A percentile compares a stretch with the other conserved stretches of the same genome.
These are phyloP conservation scores for Cryptophagus acutangulus DNA, from an alignment of 2,888 invertebrate species.

Conservation along the genomic window DNA sequence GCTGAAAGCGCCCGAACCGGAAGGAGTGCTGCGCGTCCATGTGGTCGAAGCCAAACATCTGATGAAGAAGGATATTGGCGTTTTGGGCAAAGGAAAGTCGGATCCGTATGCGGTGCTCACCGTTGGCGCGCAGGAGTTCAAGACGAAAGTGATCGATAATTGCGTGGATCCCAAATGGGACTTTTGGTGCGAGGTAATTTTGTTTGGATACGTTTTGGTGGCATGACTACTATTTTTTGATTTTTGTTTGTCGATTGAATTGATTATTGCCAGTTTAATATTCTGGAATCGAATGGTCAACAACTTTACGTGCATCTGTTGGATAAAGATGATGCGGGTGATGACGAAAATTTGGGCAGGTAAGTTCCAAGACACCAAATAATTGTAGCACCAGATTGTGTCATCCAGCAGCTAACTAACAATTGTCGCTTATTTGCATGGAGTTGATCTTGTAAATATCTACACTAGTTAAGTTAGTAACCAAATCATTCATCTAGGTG, in stretches of 20 bases:
- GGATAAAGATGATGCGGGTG: conserved; percentile 82
- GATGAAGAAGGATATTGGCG: conserved; percentile 91
- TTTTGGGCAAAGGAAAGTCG: conserved; percentile 90
- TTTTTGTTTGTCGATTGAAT: too few relatives aligned
- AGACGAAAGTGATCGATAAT: conserved; percentile 90
- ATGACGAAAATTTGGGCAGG: conserved; percentile 87
- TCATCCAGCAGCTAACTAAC: neutral
- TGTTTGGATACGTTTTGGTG: too few relatives aligned
- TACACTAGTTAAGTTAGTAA: too few relatives aligned
- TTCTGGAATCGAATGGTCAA: conserved; percentile 66
- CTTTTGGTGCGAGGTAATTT: conserved; percentile 90
- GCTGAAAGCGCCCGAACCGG: conserved; percentile 87
- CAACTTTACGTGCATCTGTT: conserved; percentile 69
- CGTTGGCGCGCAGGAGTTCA: conserved; percentile 90
- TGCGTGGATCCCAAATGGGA: conserved; percentile 96
- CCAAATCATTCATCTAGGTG: conserved; percentile 13
- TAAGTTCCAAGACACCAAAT: conserved; percentile 47
- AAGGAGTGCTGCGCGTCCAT: conserved; percentile 91
- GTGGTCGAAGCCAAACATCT: conserved; percentile 92
- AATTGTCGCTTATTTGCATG: neutral
- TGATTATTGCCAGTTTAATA: conserved; percentile 39
- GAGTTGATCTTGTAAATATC: conserved; percentile 1
- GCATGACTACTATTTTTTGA: too few relatives aligned
- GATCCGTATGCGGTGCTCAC: conserved; percentile 92
- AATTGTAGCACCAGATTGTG: conserved; percentile 1